phyloP scores from a whole-genome alignment of 37 sponge, comb jelly and placozoan genomes.

The Halichondria panicea region DNA sequence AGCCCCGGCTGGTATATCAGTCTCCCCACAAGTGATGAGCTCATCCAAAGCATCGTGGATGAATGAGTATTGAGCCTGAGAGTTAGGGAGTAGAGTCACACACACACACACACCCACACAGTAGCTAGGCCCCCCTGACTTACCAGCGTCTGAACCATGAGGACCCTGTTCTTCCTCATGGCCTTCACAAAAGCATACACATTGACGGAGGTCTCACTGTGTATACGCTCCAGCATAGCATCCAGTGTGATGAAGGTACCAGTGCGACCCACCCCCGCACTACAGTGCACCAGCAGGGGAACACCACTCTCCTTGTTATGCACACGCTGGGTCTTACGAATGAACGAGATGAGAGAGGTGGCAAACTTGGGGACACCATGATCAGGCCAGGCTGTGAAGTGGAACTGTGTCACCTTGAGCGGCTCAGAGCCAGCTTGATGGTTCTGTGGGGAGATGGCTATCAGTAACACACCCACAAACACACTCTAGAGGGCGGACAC shows the following conservation, averaged over 20 bases:
- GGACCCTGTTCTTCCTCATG: constrained; percentile 60
- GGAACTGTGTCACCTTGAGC: constrained; percentile 60
- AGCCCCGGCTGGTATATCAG: constrained; percentile 21
- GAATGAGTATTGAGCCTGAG: constrained; percentile 75
- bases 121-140: background rate
- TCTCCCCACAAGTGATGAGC: constrained; percentile 68
- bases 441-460: no score
- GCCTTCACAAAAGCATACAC: constrained; percentile 54
- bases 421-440: background rate
- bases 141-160: constrained; percentile 85
- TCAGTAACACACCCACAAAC: no score
- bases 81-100: background rate
- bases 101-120: background rate
- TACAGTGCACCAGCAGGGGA: constrained; percentile 86
- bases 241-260: constrained; percentile 85
- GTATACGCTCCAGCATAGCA: constrained; percentile 68
- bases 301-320: constrained; percentile 42
- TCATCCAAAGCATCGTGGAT: constrained; percentile 81
- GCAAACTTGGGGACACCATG: constrained; percentile 89
- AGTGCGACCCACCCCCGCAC: constrained; percentile 85
- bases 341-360: constrained; percentile 75
- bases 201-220: constrained; percentile 41
- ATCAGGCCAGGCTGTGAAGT: constrained; percentile 70
- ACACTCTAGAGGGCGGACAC: no score
- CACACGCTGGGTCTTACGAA: constrained; percentile 56